Evolutionary conservation across 2,113 vertebrate genomes (phyloP), one percentile per base, ranked within the genome.

Genomic region (Tiliqua scincoides): DNA sequence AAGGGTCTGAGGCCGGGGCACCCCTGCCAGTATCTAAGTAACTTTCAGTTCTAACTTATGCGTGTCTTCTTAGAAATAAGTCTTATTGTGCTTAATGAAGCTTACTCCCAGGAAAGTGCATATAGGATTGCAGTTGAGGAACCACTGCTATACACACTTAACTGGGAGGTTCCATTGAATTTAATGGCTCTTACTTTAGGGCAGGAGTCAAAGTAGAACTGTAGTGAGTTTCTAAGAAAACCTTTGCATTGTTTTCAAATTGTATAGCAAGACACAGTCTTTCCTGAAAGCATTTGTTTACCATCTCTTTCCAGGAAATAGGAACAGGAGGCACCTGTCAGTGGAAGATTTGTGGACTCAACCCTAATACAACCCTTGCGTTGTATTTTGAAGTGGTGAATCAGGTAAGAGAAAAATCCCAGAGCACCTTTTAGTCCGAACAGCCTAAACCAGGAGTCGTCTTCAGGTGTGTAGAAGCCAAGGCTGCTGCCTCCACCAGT

Each of bases 281-380:
- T 35, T 79, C 72, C 30, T 35, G 87, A 61, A 86, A 91, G 6
- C 32, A 8, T 54, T n/a, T 86, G 32, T 73, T 4, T 85, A 67
- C 83, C 76, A 92, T 93, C 12, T 94, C 88, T 89, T 90, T 90
- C 52, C 89, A 99, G 99, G 99, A 99, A 95, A 99, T 99, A 89
- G 99, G 99, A 88, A 98, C 98, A 8, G 98, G 98, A 68, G 98
- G 98, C 72, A 99, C 98, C 11, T 98, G 97, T 89, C 98, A 99
- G 63, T 99, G 99, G 99, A 99, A 99, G 95, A 98, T 99, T 91
- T 99, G 99, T 88, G 99, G 98, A 85, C 95, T 99, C 91, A 98
- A 98, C 92, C 97, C 96, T 25, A 97, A 93, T 93, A 98, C 98
- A 92, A 99, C 99, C 0, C 94, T 99, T 90, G 98, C 98, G 6